Conservation (phyloP, 2,113 vertebrate species). For the Pontoporia blainvillei region DNA sequence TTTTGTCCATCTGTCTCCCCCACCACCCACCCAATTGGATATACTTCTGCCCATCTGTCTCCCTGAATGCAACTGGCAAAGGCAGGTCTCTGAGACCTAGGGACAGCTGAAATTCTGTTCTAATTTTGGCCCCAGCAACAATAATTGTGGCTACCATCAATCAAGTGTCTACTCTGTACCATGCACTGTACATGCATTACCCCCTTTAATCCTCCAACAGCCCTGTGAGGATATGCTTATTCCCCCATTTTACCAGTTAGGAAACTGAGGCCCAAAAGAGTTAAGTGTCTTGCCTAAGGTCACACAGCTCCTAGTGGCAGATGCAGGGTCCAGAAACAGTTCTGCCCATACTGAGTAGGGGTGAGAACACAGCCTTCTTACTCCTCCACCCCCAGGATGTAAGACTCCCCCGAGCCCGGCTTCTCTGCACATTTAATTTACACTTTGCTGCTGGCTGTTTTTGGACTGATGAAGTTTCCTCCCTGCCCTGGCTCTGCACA, state of each 20-base stretch:
- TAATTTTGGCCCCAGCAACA: neutral
- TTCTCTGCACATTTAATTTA: constrained; percentile 61
- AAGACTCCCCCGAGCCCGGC: neutral
- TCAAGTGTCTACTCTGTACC: neutral
- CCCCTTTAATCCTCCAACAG: neutral
- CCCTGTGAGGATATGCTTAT: neutral
- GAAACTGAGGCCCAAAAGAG: neutral
- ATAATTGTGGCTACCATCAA: neutral
- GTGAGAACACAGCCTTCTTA: neutral
- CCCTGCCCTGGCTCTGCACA: constrained; percentile 60
- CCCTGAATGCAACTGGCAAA: neutral
- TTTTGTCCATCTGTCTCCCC: constrained; percentile 46
- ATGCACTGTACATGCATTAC: no score
- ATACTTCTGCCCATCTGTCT: constrained; percentile 63
- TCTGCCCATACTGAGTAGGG: neutral
- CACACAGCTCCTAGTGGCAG: neutral
- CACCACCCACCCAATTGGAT: neutral
- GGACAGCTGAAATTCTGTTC: neutral
- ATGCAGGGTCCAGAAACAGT: neutral
- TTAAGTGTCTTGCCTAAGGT: neutral
- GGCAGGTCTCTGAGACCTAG: neutral
- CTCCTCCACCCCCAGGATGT: neutral
- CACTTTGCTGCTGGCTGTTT: constrained; percentile 71
- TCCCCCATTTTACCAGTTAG: neutral
- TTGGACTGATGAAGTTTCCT: constrained; percentile 77